Evolutionary conservation across 2,113 vertebrate species (phyloP), one percentile per base, ranked within the genome.

Genomic region (Zosterops pallidus): DNA sequence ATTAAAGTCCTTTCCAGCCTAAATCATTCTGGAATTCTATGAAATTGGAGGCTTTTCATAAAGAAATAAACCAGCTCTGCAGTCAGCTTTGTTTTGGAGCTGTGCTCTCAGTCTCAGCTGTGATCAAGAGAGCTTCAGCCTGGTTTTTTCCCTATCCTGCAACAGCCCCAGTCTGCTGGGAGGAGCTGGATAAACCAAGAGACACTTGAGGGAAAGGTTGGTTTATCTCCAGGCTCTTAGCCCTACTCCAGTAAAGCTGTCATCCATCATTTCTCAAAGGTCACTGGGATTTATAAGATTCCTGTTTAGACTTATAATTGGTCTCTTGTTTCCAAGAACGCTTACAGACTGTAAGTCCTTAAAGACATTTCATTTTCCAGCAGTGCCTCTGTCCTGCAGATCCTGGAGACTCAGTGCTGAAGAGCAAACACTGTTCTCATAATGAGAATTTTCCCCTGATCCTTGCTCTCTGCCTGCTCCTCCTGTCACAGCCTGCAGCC

Each of bases 171-270:
- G 28, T 33, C 24, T 80, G 53, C 68, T 76, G 31, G 22, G 64
- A 65, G 56, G 50, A 82, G n/a, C 70, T 53, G 42, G 14, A 23
- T 75, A 39, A 92, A 93, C 42, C 59, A 37, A 55, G 70, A 93
- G 46, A 14, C 72, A 24, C 76, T 55, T 47, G 31, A 18, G 39
- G 79, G 10, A 71, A 63, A 78, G 31, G 35, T 8, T 87, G 75
- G 53, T 87, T 96, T 91, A 60, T 94, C 41, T 77, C 79, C 75
- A 75, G 55, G 33, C 71, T 42, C 80, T 94, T 47, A 74, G 74
- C 59, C 10, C 64, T 50, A 6, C 68, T 93, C 50, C 76, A 41
- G 59, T 59, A 52, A 78, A 95, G 44, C 60, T 33, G 11, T 46
- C 76, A 39, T 89, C 83, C 46, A 14, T 92, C 67, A 62, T 88